Percentiles rank a stretch among this genome's conserved stretches.
Evolutionary conservation across 2,888 invertebrate genomes (phyloP).

Genomic region (Pandemis cinnamomeana): DNA sequence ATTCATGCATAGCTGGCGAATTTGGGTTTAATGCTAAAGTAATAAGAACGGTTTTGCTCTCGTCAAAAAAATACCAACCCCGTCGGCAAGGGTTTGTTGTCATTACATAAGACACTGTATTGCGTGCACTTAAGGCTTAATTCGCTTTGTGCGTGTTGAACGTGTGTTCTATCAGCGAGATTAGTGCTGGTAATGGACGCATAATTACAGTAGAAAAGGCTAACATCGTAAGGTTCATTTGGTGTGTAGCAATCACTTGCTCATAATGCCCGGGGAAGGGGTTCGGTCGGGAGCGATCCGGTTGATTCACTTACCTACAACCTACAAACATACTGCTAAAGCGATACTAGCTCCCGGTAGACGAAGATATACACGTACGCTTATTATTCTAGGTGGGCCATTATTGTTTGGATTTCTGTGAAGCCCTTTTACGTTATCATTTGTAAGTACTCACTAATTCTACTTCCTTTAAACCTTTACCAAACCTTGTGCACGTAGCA

Average conservation of each 20-base stretch:
- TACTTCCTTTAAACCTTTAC: neutral
- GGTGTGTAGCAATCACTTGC: constrained; percentile 70
- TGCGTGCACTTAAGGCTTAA: constrained; percentile 52
- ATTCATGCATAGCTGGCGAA: constrained; percentile 57
- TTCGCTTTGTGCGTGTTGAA: constrained; percentile 48
- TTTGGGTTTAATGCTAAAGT: constrained; percentile 69
- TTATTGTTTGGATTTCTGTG: no score
- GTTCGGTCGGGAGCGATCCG: constrained; percentile 63
- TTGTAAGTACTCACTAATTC: neutral
- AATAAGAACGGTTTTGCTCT: constrained; percentile 72
- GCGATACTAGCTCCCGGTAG: neutral
- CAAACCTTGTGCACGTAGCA: neutral
- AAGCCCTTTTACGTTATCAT: no score
- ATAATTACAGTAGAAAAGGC: constrained; percentile 83
- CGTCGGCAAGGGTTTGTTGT: constrained; percentile 27
- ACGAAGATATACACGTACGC: neutral
- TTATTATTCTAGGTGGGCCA: neutral
- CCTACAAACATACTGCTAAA: constrained; percentile 46
- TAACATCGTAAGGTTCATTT: constrained; percentile 82
- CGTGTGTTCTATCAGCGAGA: constrained; percentile 58
- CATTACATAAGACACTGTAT: constrained; percentile 45
- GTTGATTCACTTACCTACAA: constrained; percentile 66
- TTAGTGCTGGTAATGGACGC: constrained; percentile 79
- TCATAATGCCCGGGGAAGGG: constrained; percentile 64
- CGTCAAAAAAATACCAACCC: constrained; percentile 49